Percentiles rank a stretch among this genome's conserved stretches.
phyloP scores from a whole-genome alignment of 2,797 vertebrate species.

The Scyliorhinus canicula region DNA sequence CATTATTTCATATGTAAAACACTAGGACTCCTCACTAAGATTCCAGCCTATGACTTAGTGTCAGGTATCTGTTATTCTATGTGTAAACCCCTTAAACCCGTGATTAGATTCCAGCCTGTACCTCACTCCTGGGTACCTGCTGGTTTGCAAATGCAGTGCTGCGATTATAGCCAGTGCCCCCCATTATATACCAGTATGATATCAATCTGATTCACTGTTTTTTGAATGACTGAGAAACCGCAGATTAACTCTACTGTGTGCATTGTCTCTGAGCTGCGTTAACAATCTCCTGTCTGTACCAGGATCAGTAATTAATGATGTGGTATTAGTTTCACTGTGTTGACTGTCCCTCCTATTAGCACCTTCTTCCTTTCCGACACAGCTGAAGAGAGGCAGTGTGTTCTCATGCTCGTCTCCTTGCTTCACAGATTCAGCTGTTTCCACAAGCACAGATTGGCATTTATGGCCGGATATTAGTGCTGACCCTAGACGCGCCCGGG shows the following conservation, averaged over 20 bases:
- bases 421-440: constrained; percentile 25
- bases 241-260: not conserved
- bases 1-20: not conserved
- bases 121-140: not conserved
- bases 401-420: constrained; percentile 25
- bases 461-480: constrained; percentile 53
- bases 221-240: not conserved
- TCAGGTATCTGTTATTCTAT: not conserved
- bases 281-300: not conserved
- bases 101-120: not conserved
- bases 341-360: not conserved
- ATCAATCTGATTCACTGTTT: constrained; percentile 15
- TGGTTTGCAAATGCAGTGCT: not conserved
- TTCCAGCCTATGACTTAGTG: not conserved
- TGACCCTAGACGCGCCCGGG: constrained; percentile 45
- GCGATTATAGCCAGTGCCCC: not conserved
- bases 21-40: not conserved
- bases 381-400: not conserved
- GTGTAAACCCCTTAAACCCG: not conserved
- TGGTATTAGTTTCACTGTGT: not conserved
- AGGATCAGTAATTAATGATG: not conserved
- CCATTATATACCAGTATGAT: not conserved
- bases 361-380: not conserved
- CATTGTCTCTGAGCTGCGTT: not conserved
- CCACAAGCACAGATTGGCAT: not conserved